These are phyloP conservation scores for Charaxes varanes DNA, from an alignment of 1,140 invertebrate species.

Conservation along the genomic window DNA sequence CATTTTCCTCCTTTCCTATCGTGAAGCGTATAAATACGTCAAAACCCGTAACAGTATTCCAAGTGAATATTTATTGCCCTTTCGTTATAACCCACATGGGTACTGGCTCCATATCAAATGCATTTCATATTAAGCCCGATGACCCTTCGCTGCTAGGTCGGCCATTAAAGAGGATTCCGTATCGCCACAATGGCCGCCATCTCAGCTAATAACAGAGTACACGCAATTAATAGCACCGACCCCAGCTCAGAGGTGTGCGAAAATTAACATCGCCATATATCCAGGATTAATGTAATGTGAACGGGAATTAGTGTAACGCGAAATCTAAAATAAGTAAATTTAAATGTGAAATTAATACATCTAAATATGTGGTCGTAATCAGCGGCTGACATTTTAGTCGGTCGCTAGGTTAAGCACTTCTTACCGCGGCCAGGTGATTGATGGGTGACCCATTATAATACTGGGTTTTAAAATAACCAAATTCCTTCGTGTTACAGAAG, in stretches of 20 bases:
- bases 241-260: conserved; percentile 13
- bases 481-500: too few species aligned
- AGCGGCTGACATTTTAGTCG: too few species aligned
- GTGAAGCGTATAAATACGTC: too few species aligned
- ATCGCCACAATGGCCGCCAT: conserved; percentile 13
- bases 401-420: too few species aligned
- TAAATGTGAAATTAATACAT: too few species aligned
- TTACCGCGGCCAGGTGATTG: too few species aligned
- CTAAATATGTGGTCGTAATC: too few species aligned
- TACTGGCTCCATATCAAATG: conserved; percentile 6
- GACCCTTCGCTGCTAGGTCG: conserved; percentile 14
- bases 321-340: background rate
- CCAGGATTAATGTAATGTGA: conserved; percentile 6
- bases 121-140: conserved; percentile 15
- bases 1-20: too few species aligned
- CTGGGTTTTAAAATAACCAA: too few species aligned
- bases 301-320: background rate
- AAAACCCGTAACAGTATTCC: too few species aligned
- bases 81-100: background rate
- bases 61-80: background rate
- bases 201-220: conserved; percentile 16
- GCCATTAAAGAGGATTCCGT: conserved; percentile 15
- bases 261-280: conserved; percentile 17
- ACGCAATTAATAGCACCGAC: conserved; percentile 17
- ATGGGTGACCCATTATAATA: too few species aligned